Base-by-base conservation (phyloP, 2,797 vertebrate genomes). In the Platalea minor region DNA sequence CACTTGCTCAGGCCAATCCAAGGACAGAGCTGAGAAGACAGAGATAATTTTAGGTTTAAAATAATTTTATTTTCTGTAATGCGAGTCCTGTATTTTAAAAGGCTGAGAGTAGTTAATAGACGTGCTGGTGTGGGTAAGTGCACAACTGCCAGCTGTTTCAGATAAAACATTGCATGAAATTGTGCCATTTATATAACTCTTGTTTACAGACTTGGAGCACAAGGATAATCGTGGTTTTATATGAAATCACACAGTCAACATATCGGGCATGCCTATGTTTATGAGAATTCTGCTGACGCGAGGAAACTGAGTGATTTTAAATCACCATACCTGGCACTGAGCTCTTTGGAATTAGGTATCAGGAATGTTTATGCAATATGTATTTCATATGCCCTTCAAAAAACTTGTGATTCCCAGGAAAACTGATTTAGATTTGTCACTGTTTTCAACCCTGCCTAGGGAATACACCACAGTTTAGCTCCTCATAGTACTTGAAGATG, bases 101-200 rank as follows among this genome's bases (percentile, higher is more conserved):
- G 75, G 68, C 72, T 85, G 64, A 28, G 73, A 80, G 72, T 8
- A 93, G 88, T 68, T 95, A 92, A 89, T 93, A 63, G 94, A 90
- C 88, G 61, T 56, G 76, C 54, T 95, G 79, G 93, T 94, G 80
- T 90, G 76, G 81, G 60, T 80, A 89, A 85, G 88, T 56, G 50
- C 86, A 29, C 69, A 80, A 82, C 84, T 94, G 92, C 88, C 84
- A 94, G 92, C 86, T 95, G 86, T 88, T 92, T 89, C 88, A 85
- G 86, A 95, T 89, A 85, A 87, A 93, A 53, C 29, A 7, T 4
- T 70, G 57, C 86, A 83, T 89, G 86, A 87, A 95, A 83, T 46
- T 20, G 61, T 91, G 75, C 81, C 92, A 26, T 95, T 96, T 92
- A 28, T 89, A 23, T 85, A 91, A 91, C 48, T 82, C 80, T 45